Conservation (phyloP, 2,113 vertebrate species). For the Spea bombifrons region DNA sequence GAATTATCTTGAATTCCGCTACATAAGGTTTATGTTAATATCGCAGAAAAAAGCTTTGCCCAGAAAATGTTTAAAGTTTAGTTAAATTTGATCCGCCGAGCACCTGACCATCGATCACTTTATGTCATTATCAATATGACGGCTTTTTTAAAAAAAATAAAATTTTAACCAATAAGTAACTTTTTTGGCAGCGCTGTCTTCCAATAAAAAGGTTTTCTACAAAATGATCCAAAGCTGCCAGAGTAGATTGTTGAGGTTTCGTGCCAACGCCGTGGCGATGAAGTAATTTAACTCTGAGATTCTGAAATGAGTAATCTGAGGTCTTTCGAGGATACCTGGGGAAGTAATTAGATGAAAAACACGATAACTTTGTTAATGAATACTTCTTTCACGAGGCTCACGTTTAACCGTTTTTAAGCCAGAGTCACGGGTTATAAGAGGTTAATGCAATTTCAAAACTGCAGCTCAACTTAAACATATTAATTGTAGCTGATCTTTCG, state of each 20-base stretch:
- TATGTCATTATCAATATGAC: constrained; percentile 16
- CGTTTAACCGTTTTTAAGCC: no score
- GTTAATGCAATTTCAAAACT: no score
- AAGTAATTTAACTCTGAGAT: constrained; percentile 26
- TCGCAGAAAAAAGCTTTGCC: no score
- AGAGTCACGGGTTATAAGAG: no score
- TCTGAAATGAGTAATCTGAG: constrained; percentile 9
- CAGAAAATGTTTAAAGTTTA: no score
- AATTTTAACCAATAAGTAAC: constrained; percentile 5
- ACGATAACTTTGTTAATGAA: not conserved
- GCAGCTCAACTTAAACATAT: no score
- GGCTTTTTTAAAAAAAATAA: not conserved
- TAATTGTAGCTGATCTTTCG: no score
- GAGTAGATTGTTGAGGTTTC: not conserved
- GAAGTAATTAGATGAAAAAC: not conserved
- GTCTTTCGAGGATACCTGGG: constrained; percentile 13
- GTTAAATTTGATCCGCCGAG: not conserved
- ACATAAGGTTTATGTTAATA: no score
- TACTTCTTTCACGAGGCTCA: not conserved
- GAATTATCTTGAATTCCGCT: no score
- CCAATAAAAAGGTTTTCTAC: constrained; percentile 31
- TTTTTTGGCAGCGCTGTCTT: constrained; percentile 10
- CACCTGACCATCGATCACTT: constrained; percentile 13
- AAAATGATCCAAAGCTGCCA: constrained; percentile 27
- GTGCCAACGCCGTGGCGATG: constrained; percentile 13